These are phyloP conservation scores for Saccostrea echinata DNA, from an alignment of 1,140 invertebrate species.

Conservation along the genomic window DNA sequence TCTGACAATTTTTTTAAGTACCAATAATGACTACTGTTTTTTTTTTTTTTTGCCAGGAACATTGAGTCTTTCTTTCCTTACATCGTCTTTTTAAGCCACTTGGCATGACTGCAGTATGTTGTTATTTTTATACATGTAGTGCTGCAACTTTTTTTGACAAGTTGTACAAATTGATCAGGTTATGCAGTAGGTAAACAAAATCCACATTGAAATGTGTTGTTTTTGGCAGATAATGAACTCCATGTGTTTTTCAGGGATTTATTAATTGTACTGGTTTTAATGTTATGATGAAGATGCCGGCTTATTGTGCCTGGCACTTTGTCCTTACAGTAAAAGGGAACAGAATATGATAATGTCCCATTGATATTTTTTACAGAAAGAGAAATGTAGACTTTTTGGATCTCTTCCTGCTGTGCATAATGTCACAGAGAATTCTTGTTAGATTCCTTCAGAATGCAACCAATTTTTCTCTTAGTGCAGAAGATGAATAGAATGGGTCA, in stretches of 20 bases:
- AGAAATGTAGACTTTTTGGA: background rate
- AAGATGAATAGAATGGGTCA: background rate
- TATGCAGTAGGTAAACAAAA: conserved; percentile 1
- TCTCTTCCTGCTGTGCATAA: background rate
- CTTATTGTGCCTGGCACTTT: background rate
- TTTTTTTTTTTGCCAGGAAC: too few relatives aligned
- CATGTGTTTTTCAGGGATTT: conserved; percentile 13
- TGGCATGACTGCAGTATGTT: background rate
- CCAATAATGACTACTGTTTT: too few relatives aligned
- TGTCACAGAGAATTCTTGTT: background rate
- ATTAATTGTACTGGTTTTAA: conserved; percentile 27
- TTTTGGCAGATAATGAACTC: conserved; percentile 29
- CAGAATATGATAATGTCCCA: conserved; percentile 1
- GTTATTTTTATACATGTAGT: conserved; percentile 15
- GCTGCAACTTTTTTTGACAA: conserved; percentile 16
- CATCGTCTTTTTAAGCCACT: background rate
- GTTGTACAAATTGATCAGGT: conserved; percentile 24
- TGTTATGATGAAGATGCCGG: background rate
- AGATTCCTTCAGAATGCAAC: background rate
- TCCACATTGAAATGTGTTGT: conserved; percentile 5
- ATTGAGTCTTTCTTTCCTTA: background rate
- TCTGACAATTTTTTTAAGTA: too few relatives aligned
- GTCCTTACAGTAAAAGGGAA: background rate
- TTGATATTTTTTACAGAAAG: background rate
- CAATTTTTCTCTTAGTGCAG: background rate